These are phyloP conservation scores for Didymodactylos carnosus DNA, from an alignment of 2,888 invertebrate genomes.

Conservation along the genomic window DNA sequence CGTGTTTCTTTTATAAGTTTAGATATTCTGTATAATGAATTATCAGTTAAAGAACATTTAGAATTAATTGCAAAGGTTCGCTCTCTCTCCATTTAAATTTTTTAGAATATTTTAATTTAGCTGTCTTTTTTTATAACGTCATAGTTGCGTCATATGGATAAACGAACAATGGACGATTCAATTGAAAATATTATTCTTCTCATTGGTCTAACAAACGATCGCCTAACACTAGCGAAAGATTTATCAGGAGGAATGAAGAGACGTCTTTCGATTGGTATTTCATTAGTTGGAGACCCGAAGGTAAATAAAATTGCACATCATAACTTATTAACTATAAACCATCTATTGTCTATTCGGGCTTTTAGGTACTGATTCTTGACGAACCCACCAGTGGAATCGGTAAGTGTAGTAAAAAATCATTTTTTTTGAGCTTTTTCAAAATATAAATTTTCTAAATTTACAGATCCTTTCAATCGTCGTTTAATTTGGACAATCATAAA, in stretches of 20 bases:
- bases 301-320: too few species aligned
- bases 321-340: too few species aligned
- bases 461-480: neutral
- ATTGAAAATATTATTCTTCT: neutral
- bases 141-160: neutral
- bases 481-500: constrained; percentile 5
- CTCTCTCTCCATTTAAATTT: neutral
- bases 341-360: too few species aligned
- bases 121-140: neutral
- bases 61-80: neutral
- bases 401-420: too few species aligned
- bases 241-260: neutral
- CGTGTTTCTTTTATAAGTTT: neutral
- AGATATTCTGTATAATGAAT: neutral
- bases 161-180: neutral
- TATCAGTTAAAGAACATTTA: constrained; percentile 1
- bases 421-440: too few species aligned
- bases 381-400: constrained; percentile 10
- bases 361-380: constrained; percentile 3
- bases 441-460: too few species aligned
- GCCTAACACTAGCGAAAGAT: neutral
- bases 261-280: neutral
- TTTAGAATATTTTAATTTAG: neutral
- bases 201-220: neutral
- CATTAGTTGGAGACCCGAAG: neutral